Evolutionary conservation across 2,797 vertebrate species (phyloP).

Genomic region (Lacerta bilineata): DNA sequence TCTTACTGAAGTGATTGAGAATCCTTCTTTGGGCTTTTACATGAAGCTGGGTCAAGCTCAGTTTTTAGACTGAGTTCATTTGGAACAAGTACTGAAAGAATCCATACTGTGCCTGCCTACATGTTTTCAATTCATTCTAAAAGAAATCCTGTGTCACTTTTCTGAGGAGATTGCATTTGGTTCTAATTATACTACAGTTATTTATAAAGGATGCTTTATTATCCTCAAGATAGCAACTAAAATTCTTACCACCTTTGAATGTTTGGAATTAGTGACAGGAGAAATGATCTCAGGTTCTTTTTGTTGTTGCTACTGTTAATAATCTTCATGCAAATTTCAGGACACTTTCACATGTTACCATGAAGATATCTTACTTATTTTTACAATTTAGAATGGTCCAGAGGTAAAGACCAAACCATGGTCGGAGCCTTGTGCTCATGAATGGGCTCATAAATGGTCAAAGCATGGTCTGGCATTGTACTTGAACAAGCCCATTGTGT

Average conservation of each 20-base stretch:
- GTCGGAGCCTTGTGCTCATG: too few relatives aligned
- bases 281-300: background rate
- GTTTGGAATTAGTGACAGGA: background rate
- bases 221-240: background rate
- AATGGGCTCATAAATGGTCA: too few relatives aligned
- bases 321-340: too few relatives aligned
- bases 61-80: background rate
- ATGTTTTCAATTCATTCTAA: slow-evolving; percentile 11
- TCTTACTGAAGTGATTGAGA: slow-evolving; percentile 30
- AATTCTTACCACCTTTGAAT: background rate
- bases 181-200: background rate
- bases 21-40: slow-evolving; percentile 28
- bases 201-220: background rate
- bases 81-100: background rate
- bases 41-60: background rate
- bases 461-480: too few relatives aligned
- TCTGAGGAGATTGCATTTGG: background rate
- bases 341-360: too few relatives aligned
- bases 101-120: background rate
- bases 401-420: too few relatives aligned
- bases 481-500: too few relatives aligned
- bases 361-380: too few relatives aligned
- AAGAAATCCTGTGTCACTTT: background rate
- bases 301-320: too few relatives aligned
- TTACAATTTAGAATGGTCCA: too few relatives aligned